Evolutionary conservation across 1,140 invertebrate genomes (phyloP), one percentile per base, ranked within the genome.

Genomic region (Lasioglossum albipes): DNA sequence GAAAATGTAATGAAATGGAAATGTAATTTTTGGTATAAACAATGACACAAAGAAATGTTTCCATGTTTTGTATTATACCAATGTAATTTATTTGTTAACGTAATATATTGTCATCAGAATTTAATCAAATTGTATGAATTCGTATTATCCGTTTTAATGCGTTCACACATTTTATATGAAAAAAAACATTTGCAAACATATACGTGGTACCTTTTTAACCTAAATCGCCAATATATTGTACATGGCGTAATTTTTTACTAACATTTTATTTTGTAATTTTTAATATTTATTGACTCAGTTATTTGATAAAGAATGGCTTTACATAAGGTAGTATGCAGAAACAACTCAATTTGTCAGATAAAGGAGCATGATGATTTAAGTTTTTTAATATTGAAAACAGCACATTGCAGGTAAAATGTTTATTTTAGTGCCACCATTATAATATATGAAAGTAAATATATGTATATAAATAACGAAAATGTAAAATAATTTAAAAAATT

Each of bases 101-200:
- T 6, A 18, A 20, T 36, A 20, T 18, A 54, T 18, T 54, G 13
- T 6, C 13, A 54, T 54, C 20, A 54, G 2, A 18, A 18, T 54
- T 54, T 36, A 36, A 54, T 16, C 52, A 54, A 54, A 12, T 45
- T 45, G 45, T 45, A 13, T 49, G 45, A 45, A 45, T 45, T 20
- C 6, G 36, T 36, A 5, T 36, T 36, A 36, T 36, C 36, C 3
- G 16, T 18, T 16, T 20, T 2, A n/a, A 1, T 59, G n/a, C 6
- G 18, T 59, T 2, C 6, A 20, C 6, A 59, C 57, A 59, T 6
- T 7, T n/a, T 7, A 7, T 59, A 18, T n/a, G 1, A 1, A 42
- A 16, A 41, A 49, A 68, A 80, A 80, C 64, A 80, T 67, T 49
- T 62, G 64, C 49, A 7, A 75, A 67, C 36, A n/a, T 68, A 27